Evolutionary conservation across 1,140 invertebrate species (phyloP), one percentile per base, ranked within the genome.

Genomic region (Euura saliciscinereae): DNA sequence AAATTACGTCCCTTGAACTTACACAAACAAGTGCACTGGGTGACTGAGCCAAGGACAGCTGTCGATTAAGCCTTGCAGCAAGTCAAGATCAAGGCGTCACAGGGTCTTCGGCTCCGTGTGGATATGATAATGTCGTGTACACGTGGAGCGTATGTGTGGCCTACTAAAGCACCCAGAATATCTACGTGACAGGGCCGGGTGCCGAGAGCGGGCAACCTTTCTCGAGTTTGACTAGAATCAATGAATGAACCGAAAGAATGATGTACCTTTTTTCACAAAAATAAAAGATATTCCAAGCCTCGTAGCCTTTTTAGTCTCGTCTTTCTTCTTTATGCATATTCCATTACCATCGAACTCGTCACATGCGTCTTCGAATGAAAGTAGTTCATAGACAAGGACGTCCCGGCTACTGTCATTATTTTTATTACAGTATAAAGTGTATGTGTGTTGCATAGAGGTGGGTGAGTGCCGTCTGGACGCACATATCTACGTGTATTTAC

Each of bases 71-170:
- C 28, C 28, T 28, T 28, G 28, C 28, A 74, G 76, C 75, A 78
- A 82, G 82, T 83, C 84, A 85, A 85, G 84, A 85, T 85, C 84
- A 84, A 84, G 84, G 83, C 77, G 77, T 77, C 77, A 70, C 68
- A 13, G 13, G 68, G 43, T 67, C 66, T 67, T 67, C 42, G 44
- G 66, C 44, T 44, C 11, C 66, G 66, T 44, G 66, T 67, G 66
- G 66, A 67, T 67, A 67, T 67, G 66, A 67, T 67, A 67, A 67
- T 67, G 66, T 67, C 43, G 28, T 67, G 51, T 59, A n/a, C 51
- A 59, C 66, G 66, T 67, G 66, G 66, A 67, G 28, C 71, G 74
- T 72, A 45, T 64, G 44, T 74, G 72, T 79, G 78, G 75, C 78
- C 78, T 79, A 79, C 76, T 78, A 79, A 79, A 71, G 69, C 44